Conservation (phyloP, 1,140 invertebrate species). For the Pseudobourletiella spinata region DNA sequence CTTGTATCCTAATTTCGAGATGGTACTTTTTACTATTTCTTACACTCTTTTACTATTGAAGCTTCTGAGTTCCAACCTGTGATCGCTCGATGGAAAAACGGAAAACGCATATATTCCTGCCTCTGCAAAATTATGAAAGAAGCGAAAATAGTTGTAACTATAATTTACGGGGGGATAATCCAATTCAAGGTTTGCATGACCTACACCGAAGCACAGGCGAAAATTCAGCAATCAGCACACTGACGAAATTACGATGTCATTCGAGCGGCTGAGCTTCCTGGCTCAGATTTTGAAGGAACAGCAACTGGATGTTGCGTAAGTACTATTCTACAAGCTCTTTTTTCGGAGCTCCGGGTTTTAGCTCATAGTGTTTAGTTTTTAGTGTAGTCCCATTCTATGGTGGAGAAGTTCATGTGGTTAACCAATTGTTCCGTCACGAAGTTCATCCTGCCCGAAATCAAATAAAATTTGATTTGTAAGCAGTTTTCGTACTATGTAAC, state of each 20-base stretch:
- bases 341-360: not conserved
- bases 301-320: slow-evolving; percentile 77
- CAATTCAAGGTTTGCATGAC: slow-evolving; percentile 76
- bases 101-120: slow-evolving; percentile 85
- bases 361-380: slow-evolving; percentile 68
- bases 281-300: slow-evolving; percentile 82
- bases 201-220: slow-evolving; percentile 89
- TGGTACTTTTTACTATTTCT: slow-evolving; percentile 37
- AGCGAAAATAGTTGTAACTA: slow-evolving; percentile 73
- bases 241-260: slow-evolving; percentile 63
- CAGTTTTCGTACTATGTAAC: too few species aligned
- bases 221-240: slow-evolving; percentile 76
- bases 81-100: slow-evolving; percentile 75
- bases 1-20: too few species aligned
- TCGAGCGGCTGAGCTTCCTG: slow-evolving; percentile 70
- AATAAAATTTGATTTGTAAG: too few species aligned
- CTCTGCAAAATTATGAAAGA: slow-evolving; percentile 81
- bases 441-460: slow-evolving; percentile 71
- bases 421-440: slow-evolving; percentile 88
- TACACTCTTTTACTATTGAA: slow-evolving; percentile 50
- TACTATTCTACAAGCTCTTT: not conserved
- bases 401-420: slow-evolving; percentile 96
- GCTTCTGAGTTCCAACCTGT: slow-evolving; percentile 85
- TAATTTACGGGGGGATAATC: slow-evolving; percentile 90
- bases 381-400: slow-evolving; percentile 90